A percentile compares a stretch with the other conserved stretches of the same genome.
phyloP scores from a whole-genome alignment of 2,113 vertebrate genomes.

The Sclerurus mexicanus region DNA sequence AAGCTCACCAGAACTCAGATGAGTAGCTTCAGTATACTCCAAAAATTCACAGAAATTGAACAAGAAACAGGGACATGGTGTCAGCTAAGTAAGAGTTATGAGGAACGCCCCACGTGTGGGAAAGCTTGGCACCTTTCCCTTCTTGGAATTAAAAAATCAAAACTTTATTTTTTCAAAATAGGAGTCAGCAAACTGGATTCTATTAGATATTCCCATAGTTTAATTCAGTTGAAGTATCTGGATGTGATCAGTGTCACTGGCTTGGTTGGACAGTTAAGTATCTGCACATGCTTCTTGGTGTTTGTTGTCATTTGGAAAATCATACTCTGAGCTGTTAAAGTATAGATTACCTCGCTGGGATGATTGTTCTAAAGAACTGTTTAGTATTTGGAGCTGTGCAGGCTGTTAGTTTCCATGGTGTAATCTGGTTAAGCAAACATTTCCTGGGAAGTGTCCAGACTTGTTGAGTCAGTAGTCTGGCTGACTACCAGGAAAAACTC shows the following conservation, averaged over 20 bases:
- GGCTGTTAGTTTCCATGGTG: constrained; percentile 74
- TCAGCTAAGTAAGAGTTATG: background rate
- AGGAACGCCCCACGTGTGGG: background rate
- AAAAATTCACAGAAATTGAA: background rate
- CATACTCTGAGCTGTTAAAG: background rate
- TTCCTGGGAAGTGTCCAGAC: constrained; percentile 75
- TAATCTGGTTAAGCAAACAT: constrained; percentile 75
- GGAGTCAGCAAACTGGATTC: background rate
- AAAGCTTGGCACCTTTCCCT: background rate
- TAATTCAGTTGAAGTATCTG: background rate
- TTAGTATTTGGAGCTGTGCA: constrained; percentile 53
- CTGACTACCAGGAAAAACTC: constrained; percentile 56
- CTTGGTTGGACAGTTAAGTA: background rate
- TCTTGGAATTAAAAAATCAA: background rate
- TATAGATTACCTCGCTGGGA: constrained; percentile 32
- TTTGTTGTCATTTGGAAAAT: background rate
- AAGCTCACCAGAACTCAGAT: background rate
- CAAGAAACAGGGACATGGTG: background rate
- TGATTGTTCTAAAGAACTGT: constrained; percentile 46
- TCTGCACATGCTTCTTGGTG: background rate
- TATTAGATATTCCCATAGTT: background rate
- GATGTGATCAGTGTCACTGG: background rate
- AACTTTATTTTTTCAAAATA: background rate
- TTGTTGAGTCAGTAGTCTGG: constrained; percentile 71
- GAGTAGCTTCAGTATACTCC: background rate